Conservation (phyloP, 1,140 invertebrate genomes). For the Procambarus clarkii region DNA sequence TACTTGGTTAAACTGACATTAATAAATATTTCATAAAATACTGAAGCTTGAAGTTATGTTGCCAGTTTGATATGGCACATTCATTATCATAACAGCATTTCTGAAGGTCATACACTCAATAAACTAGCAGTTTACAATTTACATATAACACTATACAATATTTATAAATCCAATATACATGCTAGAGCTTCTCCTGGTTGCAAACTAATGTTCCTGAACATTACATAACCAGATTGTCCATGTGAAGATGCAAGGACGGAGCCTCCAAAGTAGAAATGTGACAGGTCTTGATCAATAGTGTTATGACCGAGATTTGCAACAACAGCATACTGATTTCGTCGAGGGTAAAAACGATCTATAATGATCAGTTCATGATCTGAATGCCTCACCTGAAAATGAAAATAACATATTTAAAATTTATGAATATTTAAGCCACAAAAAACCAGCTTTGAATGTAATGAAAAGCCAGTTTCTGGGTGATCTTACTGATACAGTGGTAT, state of each 20-base stretch:
- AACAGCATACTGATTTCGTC: slow-evolving; percentile 84
- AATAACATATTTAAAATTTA: background rate
- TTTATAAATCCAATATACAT: slow-evolving; percentile 68
- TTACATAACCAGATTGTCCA: slow-evolving; percentile 62
- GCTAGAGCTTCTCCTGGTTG: slow-evolving; percentile 68
- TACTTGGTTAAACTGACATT: too few relatives aligned
- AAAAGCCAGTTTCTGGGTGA: too few relatives aligned
- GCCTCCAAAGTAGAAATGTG: slow-evolving; percentile 85
- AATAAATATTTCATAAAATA: background rate
- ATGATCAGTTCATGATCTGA: slow-evolving; percentile 82
- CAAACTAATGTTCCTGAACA: slow-evolving; percentile 55
- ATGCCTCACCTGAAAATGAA: slow-evolving; percentile 72
- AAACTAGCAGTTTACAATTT: background rate
- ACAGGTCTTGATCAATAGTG: slow-evolving; percentile 82
- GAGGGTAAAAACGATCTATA: slow-evolving; percentile 85
- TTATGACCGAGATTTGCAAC: slow-evolving; percentile 82
- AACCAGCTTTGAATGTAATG: too few relatives aligned
- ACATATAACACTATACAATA: background rate
- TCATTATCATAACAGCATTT: background rate
- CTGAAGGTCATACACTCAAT: background rate
- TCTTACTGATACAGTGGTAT: too few relatives aligned
- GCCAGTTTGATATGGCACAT: slow-evolving; percentile 1
- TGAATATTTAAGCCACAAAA: background rate
- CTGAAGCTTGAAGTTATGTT: background rate
- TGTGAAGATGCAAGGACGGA: slow-evolving; percentile 78